Conservation (phyloP, 2,797 vertebrate genomes). For the Darevskia mixta region DNA sequence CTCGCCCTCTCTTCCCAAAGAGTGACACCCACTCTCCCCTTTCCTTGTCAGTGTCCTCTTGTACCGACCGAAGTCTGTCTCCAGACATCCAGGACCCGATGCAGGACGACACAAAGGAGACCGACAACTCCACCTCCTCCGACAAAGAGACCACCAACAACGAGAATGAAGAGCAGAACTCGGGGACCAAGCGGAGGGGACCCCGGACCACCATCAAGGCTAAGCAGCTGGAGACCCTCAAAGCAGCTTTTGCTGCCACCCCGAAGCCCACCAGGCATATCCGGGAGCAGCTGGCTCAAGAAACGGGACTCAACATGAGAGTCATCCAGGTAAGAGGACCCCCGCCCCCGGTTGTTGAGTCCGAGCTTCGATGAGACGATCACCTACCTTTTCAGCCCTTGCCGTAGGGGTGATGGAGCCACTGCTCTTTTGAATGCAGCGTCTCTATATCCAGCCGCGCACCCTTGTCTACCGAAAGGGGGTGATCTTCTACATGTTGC, state of each 20-base stretch:
- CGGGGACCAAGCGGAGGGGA: conserved; percentile 90
- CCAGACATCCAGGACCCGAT: conserved; percentile 93
- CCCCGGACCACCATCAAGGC: conserved; percentile 98
- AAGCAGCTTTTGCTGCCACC: conserved; percentile 93
- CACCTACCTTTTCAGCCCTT: no score
- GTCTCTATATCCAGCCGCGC: no score
- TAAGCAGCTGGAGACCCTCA: conserved; percentile 95
- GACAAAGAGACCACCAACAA: conserved; percentile 96
- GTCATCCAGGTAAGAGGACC: conserved; percentile 88
- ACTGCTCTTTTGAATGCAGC: background rate
- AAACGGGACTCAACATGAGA: conserved; percentile 95
- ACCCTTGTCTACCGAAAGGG: background rate
- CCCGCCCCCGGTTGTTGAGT: no score
- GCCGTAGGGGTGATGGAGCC: rapidly evolving
- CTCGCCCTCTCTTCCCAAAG: background rate
- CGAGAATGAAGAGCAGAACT: conserved; percentile 96
- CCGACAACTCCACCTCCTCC: conserved; percentile 95
- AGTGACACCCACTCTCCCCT: conserved; percentile 31
- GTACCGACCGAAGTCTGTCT: conserved; percentile 96
- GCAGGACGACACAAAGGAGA: conserved; percentile 95
- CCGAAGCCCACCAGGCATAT: conserved; percentile 95
- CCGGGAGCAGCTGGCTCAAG: conserved; percentile 94
- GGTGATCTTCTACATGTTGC: background rate
- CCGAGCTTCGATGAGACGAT: no score
- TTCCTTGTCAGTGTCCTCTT: conserved; percentile 90